Evolutionary conservation across 2,888 invertebrate genomes (phyloP).

Genomic region (Branchellion lobata): DNA sequence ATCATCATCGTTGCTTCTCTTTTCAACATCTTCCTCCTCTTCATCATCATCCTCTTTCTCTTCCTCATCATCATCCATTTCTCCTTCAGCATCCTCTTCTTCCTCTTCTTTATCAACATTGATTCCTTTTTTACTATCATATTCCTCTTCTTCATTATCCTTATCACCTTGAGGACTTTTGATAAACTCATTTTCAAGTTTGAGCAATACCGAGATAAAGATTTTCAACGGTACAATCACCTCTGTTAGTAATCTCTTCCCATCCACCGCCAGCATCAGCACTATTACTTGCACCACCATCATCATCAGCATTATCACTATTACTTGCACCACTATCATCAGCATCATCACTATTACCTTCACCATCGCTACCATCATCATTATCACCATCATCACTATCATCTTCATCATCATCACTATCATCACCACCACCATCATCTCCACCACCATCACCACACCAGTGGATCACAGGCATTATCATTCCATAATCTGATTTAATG

Average conservation of each 20-base stretch:
- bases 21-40: background rate
- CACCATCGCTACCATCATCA: constrained; percentile 3
- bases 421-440: background rate
- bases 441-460: constrained; percentile 3
- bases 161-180: no score
- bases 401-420: background rate
- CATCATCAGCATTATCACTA: background rate
- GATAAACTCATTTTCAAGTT: no score
- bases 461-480: background rate
- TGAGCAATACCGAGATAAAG: no score
- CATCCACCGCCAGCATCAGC: constrained; percentile 2
- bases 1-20: constrained; percentile 12
- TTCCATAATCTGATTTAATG: background rate
- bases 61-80: background rate
- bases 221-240: no score
- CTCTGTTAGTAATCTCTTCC: no score
- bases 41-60: background rate
- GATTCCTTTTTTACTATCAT: no score
- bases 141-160: background rate
- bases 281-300: background rate
- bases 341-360: background rate
- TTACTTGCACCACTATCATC: background rate
- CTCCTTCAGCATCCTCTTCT: background rate
- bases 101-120: constrained; percentile 8
- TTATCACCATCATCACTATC: background rate